Base-by-base conservation (phyloP, 2,113 vertebrate genomes). In the Papio anubis region DNA sequence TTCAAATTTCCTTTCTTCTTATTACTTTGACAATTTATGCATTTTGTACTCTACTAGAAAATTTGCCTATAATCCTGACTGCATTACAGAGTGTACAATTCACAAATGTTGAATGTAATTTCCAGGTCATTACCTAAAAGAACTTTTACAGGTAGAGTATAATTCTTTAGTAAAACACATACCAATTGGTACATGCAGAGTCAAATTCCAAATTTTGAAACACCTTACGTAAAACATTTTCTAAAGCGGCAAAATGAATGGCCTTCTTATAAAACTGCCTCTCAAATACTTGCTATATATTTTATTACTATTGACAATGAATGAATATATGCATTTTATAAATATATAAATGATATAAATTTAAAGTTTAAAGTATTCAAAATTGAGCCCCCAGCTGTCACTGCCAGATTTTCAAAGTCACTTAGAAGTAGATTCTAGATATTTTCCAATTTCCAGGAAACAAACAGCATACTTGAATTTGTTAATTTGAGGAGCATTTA, bases 191-290 rank as follows among this genome's bases (percentile, higher is more conserved):
- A 55, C 35, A 92, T 89, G 81, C 6, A 61, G 86, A 88, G 68
- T 52, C 4, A 83, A 95, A 94, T 96, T 93, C n/a, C 48, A 75
- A 88, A 94, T 40, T 93, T 95, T 94, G 43, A 78, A 94, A 59
- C 16, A 84, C 25, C 66, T 52, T 61, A 93, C 35, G 91, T 25
- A 43, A 70, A 96, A 88, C 8, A 93, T 94, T 87, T 88, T 90
- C 83, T 57, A 90, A 84, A 87, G 50, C 25, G 80, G 2, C 27
- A 84, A 95, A 96, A 90, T 90, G n/a, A 96, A 85, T 88, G 40
- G n/a, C 43, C 4, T 96, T 92, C 48, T 13, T 82, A 85, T 93
- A 85, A 94, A 93, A 80, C 11, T 3, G 90, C 18, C 64, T 45
- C 38, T 45, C 16, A 91, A 61, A 57, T 59, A 68, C 12, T 80